Percentiles rank a stretch among this genome's conserved stretches.
Evolutionary conservation across 2,797 vertebrate species (phyloP).

Genomic region (Sebastes flavidus): DNA sequence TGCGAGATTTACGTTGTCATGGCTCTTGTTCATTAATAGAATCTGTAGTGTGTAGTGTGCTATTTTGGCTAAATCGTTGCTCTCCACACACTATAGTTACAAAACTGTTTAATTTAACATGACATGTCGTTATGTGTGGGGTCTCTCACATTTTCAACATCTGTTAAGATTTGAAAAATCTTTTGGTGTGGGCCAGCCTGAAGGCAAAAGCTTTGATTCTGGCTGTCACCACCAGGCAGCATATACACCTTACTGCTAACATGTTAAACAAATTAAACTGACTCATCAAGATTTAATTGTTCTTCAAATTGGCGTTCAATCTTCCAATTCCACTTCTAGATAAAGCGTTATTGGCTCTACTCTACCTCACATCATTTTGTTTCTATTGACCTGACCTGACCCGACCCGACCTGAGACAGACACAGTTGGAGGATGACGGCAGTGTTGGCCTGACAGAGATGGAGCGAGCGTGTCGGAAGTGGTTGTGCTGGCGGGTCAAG

Average conservation of each 20-base stretch:
- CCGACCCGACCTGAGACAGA: not conserved
- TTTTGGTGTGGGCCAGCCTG: too few species aligned
- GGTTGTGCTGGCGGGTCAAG: constrained; percentile 1
- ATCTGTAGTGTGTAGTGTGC: too few species aligned
- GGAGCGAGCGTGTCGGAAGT: not conserved
- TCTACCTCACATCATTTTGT: not conserved
- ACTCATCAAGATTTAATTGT: not conserved
- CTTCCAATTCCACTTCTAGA: not conserved
- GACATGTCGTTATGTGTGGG: too few species aligned
- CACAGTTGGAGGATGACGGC: not conserved
- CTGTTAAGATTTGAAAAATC: too few species aligned
- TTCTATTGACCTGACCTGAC: not conserved
- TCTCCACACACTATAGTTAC: too few species aligned
- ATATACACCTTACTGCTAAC: not conserved
- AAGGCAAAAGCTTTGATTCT: not conserved
- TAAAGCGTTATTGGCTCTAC: not conserved
- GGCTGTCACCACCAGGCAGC: not conserved
- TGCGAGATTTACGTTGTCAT: too few species aligned
- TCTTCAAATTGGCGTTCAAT: not conserved
- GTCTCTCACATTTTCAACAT: too few species aligned
- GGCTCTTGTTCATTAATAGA: too few species aligned
- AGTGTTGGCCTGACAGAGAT: not conserved
- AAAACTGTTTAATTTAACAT: too few species aligned
- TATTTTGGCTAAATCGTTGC: too few species aligned
- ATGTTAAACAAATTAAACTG: not conserved